Conservation (phyloP, 92 coral and sea anemone species). For the Metridium senile region DNA sequence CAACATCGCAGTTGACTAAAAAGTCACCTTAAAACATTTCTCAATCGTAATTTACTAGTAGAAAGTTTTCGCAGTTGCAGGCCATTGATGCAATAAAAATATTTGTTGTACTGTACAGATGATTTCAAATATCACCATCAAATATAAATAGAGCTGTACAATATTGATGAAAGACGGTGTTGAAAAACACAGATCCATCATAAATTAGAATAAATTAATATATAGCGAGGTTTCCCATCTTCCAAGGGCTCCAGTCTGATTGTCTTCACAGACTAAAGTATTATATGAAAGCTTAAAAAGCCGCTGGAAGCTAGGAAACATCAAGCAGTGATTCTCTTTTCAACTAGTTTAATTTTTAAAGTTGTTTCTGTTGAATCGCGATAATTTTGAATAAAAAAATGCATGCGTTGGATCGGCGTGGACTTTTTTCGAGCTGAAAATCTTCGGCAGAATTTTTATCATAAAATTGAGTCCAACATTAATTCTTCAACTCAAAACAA, state of each 20-base stretch:
- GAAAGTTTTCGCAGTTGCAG: not conserved
- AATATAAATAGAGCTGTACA: conserved; percentile 46
- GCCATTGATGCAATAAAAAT: conserved; percentile 9
- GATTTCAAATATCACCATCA: conserved; percentile 19
- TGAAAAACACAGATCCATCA: not conserved
- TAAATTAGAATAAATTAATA: conserved; percentile 35
- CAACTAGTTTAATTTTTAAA: not conserved
- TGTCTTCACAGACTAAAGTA: not conserved
- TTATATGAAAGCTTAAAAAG: not conserved
- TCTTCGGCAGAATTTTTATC: too few species aligned
- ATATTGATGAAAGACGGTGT: not conserved
- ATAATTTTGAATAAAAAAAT: too few species aligned
- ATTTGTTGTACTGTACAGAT: conserved; percentile 8
- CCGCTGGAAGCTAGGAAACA: not conserved
- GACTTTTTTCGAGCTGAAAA: too few species aligned
- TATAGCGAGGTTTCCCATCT: not conserved
- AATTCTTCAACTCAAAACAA: too few species aligned
- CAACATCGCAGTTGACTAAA: not conserved
- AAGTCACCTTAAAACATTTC: not conserved
- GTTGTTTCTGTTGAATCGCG: not conserved
- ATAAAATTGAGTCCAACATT: too few species aligned
- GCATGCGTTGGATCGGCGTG: too few species aligned
- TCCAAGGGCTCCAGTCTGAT: not conserved
- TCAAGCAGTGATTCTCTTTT: not conserved
- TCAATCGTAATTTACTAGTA: not conserved